A percentile compares a stretch with the other conserved stretches of the same genome.
Evolutionary conservation across 2,888 invertebrate species (phyloP).

Genomic region (Dyspetes luteomarginatus): DNA sequence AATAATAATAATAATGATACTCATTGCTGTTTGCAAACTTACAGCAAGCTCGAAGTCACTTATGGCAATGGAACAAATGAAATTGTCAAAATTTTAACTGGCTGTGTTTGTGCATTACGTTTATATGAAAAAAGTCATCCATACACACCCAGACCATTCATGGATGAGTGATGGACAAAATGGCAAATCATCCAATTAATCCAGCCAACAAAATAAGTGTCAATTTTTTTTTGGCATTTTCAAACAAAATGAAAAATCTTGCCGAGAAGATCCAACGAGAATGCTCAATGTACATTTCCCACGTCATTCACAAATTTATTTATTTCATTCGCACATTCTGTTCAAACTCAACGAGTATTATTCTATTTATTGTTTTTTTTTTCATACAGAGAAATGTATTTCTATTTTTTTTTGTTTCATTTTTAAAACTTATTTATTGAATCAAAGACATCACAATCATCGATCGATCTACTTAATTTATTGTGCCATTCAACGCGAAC

Average conservation of each 20-base stretch:
- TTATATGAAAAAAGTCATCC: slow-evolving; percentile 8
- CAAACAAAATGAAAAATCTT: not conserved
- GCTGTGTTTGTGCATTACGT: slow-evolving; percentile 72
- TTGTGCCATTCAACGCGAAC: slow-evolving; percentile 22
- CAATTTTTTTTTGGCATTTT: not conserved
- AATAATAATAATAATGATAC: no score
- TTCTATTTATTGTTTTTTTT: slow-evolving; percentile 2
- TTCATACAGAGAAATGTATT: not conserved
- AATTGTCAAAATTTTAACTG: slow-evolving; percentile 68
- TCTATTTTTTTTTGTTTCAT: not conserved
- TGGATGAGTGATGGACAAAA: slow-evolving; percentile 35
- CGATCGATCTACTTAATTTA: slow-evolving; percentile 43
- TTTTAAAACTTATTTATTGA: slow-evolving; percentile 33
- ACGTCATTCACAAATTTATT: slow-evolving; percentile 28
- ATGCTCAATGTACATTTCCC: slow-evolving; percentile 7
- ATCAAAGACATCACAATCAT: not conserved
- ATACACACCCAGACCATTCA: not conserved
- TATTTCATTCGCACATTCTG: not conserved
- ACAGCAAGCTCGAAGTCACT: slow-evolving; percentile 65
- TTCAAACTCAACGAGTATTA: slow-evolving; percentile 2
- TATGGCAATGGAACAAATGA: slow-evolving; percentile 27
- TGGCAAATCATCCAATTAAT: not conserved
- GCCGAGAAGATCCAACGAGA: not conserved
- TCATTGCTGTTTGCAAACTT: slow-evolving; percentile 74
- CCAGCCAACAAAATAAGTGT: no score